Conservation (phyloP, 2,797 vertebrate genomes). For the Vespertilio murinus region DNA sequence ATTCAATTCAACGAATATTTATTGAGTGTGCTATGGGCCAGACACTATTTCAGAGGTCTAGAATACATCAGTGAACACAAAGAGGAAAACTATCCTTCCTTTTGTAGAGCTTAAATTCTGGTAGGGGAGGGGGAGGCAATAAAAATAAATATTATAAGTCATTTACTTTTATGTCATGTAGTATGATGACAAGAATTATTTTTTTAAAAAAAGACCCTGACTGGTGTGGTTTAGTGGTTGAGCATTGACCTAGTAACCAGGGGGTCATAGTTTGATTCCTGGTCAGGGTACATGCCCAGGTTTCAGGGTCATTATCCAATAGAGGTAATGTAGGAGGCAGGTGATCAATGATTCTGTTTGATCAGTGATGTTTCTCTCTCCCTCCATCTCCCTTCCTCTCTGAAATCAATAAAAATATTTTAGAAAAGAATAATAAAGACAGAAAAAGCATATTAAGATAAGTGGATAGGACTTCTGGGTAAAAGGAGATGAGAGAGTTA, state of each 20-base stretch:
- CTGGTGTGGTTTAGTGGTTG: no score
- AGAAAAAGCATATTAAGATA: neutral
- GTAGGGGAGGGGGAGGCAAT: neutral
- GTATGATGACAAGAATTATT: neutral
- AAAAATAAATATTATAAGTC: neutral
- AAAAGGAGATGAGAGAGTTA: neutral
- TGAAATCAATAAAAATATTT: neutral
- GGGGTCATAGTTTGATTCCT: no score
- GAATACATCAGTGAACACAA: neutral
- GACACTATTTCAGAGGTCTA: neutral
- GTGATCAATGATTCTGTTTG: no score
- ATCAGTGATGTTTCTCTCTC: no score
- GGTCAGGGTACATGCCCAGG: no score
- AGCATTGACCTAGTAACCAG: no score
- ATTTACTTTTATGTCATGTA: neutral
- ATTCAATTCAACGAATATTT: conserved; percentile 22
- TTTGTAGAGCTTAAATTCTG: neutral
- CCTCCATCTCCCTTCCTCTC: no score
- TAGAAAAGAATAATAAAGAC: neutral
- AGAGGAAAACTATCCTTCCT: neutral
- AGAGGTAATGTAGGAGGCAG: no score
- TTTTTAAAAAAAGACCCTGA: neutral
- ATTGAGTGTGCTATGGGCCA: neutral
- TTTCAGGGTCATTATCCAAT: no score
- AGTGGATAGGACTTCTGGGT: neutral